Conservation (phyloP, 1,140 invertebrate genomes). For the Batillaria attramentaria region DNA sequence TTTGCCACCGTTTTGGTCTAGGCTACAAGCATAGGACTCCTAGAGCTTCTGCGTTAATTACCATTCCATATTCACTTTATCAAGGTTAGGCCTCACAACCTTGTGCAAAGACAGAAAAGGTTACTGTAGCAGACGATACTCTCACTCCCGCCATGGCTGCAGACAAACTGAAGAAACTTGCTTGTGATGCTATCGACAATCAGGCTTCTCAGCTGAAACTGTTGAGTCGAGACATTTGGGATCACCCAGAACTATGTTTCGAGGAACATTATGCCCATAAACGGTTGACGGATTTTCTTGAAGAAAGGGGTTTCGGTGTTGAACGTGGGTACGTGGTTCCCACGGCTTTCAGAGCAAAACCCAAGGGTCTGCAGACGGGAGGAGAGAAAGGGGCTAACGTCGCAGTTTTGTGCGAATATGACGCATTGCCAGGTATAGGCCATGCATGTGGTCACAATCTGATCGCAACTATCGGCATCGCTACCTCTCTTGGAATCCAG, state of each 20-base stretch:
- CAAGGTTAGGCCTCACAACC: too few relatives aligned
- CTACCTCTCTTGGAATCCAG: constrained; percentile 66
- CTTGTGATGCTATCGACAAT: constrained; percentile 54
- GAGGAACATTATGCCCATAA: constrained; percentile 68
- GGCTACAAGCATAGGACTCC: too few relatives aligned
- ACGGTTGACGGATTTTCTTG: constrained; percentile 61
- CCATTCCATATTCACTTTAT: too few relatives aligned
- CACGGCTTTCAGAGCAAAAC: constrained; percentile 69
- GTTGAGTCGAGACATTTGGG: constrained; percentile 65
- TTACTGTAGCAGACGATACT: constrained; percentile 2
- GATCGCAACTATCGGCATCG: constrained; percentile 71
- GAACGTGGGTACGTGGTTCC: constrained; percentile 59
- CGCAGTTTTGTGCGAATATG: constrained; percentile 72
- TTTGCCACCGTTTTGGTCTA: too few relatives aligned
- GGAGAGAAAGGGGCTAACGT: constrained; percentile 48
- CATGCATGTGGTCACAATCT: constrained; percentile 73
- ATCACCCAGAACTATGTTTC: constrained; percentile 65
- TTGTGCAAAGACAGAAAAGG: too few relatives aligned
- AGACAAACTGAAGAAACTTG: constrained; percentile 38
- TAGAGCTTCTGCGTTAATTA: too few relatives aligned
- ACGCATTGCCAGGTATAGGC: constrained; percentile 72
- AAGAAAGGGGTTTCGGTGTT: constrained; percentile 62
- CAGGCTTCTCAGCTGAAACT: constrained; percentile 36
- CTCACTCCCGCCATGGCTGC: neutral
- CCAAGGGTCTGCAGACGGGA: constrained; percentile 16